Conservation (phyloP, 2,888 invertebrate species). For the Ecliptopera silaceata region DNA sequence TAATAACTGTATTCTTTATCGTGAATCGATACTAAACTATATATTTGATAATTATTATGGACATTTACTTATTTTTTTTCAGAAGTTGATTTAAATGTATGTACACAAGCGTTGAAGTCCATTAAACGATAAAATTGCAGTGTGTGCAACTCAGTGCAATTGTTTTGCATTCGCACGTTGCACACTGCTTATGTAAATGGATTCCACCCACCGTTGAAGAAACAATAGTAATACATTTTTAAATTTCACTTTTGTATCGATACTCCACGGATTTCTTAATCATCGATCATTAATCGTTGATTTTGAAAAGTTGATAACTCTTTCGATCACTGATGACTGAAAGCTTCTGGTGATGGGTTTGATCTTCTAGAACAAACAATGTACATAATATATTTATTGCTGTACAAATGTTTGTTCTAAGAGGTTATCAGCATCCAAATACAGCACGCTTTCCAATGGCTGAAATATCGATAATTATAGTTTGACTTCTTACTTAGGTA, state of each 20-base stretch:
- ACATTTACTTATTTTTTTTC: constrained; percentile 6
- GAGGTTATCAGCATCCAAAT: too few species aligned
- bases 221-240: background rate
- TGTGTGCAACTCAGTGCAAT: constrained; percentile 23
- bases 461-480: too few species aligned
- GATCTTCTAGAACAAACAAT: too few species aligned
- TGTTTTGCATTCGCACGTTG: constrained; percentile 26
- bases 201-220: constrained; percentile 7
- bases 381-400: too few species aligned
- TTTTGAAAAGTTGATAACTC: too few species aligned
- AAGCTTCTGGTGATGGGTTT: too few species aligned
- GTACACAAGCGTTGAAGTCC: constrained; percentile 27
- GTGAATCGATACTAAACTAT: background rate
- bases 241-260: background rate
- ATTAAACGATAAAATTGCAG: constrained; percentile 26
- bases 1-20: background rate
- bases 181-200: constrained; percentile 23
- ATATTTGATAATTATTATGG: background rate
- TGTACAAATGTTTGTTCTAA: too few species aligned
- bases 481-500: too few species aligned
- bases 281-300: too few species aligned
- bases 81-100: constrained; percentile 21
- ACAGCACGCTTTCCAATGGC: too few species aligned
- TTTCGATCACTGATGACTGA: too few species aligned
- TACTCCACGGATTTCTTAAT: too few species aligned